Percentiles rank a stretch among this genome's conserved stretches.
Conservation (phyloP, 1,140 invertebrate genomes). For the Nephila pilipes region DNA sequence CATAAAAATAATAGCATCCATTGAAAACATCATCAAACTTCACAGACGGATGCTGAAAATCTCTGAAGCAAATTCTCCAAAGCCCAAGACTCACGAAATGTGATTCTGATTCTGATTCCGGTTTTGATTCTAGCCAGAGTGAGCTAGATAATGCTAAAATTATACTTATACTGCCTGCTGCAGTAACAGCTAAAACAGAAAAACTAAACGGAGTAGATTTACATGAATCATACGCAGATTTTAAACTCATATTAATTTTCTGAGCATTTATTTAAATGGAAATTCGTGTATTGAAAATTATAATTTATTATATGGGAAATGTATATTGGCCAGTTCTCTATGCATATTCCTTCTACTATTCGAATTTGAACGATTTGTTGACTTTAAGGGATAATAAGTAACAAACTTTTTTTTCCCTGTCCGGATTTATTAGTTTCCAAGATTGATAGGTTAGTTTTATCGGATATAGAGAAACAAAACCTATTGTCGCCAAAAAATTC, state of each 20-base stretch:
- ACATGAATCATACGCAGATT: slow-evolving; percentile 11
- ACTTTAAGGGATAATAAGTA: too few species aligned
- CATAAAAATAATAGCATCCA: slow-evolving; percentile 97
- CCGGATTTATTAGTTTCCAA: too few species aligned
- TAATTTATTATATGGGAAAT: too few species aligned
- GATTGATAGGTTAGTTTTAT: too few species aligned
- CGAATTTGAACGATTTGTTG: too few species aligned
- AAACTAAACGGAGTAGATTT: slow-evolving; percentile 49
- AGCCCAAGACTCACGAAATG: slow-evolving; percentile 96
- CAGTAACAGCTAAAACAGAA: slow-evolving; percentile 39
- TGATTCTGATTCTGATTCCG: slow-evolving; percentile 92
- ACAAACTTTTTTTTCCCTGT: too few species aligned
- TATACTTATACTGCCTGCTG: slow-evolving; percentile 82
- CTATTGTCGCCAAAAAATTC: too few species aligned
- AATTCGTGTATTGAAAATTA: too few species aligned
- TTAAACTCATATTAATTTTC: slow-evolving; percentile 50
- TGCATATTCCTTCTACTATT: too few species aligned
- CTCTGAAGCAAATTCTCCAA: slow-evolving; percentile 98
- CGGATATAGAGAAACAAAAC: too few species aligned
- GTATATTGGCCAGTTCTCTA: too few species aligned
- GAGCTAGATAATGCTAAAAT: slow-evolving; percentile 93
- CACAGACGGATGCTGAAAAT: slow-evolving; percentile 94
- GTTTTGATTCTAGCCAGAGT: slow-evolving; percentile 97
- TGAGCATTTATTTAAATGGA: too few species aligned
- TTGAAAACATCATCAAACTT: slow-evolving; percentile 94